Conservation (phyloP, 1,140 invertebrate genomes). For the Conopomorpha cramerella region DNA sequence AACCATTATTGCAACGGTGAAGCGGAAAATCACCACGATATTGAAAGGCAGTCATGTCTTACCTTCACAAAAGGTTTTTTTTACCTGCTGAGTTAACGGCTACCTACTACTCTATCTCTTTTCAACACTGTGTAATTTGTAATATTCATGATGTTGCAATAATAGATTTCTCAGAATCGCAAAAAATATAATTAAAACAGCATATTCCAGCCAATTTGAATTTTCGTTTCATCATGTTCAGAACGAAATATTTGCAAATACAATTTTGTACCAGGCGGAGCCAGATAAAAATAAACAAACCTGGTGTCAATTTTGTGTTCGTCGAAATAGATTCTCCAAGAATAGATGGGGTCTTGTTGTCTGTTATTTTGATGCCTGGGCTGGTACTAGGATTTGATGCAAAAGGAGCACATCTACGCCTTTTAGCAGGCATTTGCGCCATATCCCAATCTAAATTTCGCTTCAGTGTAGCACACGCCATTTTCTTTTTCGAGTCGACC, state of each 20-base stretch:
- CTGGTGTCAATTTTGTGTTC: conserved; percentile 81
- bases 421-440: conserved; percentile 79
- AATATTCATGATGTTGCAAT: background rate
- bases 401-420: conserved; percentile 86
- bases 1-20: too few relatives aligned
- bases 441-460: conserved; percentile 92
- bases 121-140: background rate
- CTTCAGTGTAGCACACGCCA: conserved; percentile 96
- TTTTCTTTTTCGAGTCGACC: too few relatives aligned
- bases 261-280: too few relatives aligned
- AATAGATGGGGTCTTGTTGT: conserved; percentile 65
- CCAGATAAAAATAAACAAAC: conserved; percentile 63
- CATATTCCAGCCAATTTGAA: too few relatives aligned
- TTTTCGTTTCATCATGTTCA: too few relatives aligned
- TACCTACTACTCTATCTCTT: background rate
- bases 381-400: conserved; percentile 71
- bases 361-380: conserved; percentile 63
- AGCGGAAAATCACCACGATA: too few relatives aligned
- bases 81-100: too few relatives aligned
- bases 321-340: conserved; percentile 72
- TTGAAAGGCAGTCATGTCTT: too few relatives aligned
- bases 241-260: too few relatives aligned
- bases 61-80: too few relatives aligned
- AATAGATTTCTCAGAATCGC: too few relatives aligned
- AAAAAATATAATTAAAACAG: too few relatives aligned